A percentile compares a stretch with the other conserved stretches of the same genome.
phyloP scores from a whole-genome alignment of 2,888 invertebrate genomes.

The Aphelenchoides bicaudatus region DNA sequence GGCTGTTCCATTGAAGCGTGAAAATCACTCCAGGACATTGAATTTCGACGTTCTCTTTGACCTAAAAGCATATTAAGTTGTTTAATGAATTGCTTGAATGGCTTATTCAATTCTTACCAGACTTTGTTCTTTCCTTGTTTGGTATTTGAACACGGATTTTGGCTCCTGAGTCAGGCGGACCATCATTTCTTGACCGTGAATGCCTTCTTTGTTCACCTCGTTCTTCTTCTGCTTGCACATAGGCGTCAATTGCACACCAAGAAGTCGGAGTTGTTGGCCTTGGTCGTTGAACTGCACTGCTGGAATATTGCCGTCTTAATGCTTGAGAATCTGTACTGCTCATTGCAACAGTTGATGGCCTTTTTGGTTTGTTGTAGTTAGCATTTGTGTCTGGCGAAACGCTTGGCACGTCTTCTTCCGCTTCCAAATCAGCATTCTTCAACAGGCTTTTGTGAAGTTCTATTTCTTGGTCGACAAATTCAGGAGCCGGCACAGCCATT shows the following conservation, averaged over 20 bases:
- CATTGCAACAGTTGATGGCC: background rate
- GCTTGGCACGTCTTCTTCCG: slow-evolving; percentile 32
- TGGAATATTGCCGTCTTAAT: slow-evolving; percentile 42
- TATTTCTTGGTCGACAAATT: slow-evolving; percentile 53
- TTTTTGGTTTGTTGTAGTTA: slow-evolving; percentile 24
- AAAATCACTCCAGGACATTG: slow-evolving; percentile 50
- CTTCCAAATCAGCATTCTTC: slow-evolving; percentile 35
- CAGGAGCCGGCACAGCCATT: slow-evolving; percentile 56
- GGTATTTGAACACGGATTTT: slow-evolving; percentile 36
- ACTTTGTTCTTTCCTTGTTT: slow-evolving; percentile 20
- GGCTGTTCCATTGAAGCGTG: slow-evolving; percentile 43
- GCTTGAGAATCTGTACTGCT: slow-evolving; percentile 25
- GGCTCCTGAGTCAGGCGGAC: slow-evolving; percentile 30
- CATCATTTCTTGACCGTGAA: slow-evolving; percentile 14
- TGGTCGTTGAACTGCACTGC: slow-evolving; percentile 39
- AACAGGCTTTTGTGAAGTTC: slow-evolving; percentile 54
- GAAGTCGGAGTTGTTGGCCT: slow-evolving; percentile 52
- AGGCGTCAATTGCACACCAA: slow-evolving; percentile 26
- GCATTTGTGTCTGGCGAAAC: background rate
- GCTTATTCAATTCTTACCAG: too few species aligned
- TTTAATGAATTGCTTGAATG: background rate
- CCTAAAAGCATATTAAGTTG: slow-evolving; percentile 7
- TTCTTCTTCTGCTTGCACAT: slow-evolving; percentile 22
- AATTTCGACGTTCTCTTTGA: slow-evolving; percentile 21
- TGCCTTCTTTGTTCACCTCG: background rate